Percentiles rank a stretch among this genome's conserved stretches.
These are phyloP conservation scores for Coilia nasus DNA, from an alignment of 2,797 vertebrate genomes.

Conservation along the genomic window DNA sequence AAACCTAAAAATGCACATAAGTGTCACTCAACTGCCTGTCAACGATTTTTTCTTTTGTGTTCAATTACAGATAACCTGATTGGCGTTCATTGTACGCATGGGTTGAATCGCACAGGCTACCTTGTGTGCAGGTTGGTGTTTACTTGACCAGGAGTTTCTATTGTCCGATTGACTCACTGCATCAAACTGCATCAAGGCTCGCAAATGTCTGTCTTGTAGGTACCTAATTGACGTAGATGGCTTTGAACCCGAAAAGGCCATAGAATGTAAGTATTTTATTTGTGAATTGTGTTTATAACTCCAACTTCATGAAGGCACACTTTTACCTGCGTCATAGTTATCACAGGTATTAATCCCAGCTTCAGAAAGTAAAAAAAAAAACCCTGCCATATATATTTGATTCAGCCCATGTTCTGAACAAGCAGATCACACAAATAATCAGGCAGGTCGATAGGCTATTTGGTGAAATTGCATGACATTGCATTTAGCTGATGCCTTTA, in stretches of 20 bases:
- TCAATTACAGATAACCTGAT: conserved; percentile 83
- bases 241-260: not conserved
- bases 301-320: too few relatives aligned
- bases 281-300: too few relatives aligned
- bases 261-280: conserved; percentile 58
- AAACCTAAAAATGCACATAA: not conserved
- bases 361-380: too few relatives aligned
- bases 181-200: not conserved
- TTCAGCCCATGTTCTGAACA: too few relatives aligned
- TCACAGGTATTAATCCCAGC: too few relatives aligned
- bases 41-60: not conserved
- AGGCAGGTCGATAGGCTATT: too few relatives aligned
- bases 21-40: not conserved
- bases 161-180: not conserved
- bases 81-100: conserved; percentile 94
- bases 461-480: too few relatives aligned
- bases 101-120: conserved; percentile 93
- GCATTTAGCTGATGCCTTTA: too few relatives aligned
- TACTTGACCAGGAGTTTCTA: not conserved
- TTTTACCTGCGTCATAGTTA: too few relatives aligned
- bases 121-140: conserved; percentile 85
- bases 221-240: not conserved
- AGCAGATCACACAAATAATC: too few relatives aligned
- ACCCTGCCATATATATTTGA: too few relatives aligned
- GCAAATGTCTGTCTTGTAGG: not conserved